phyloP scores from a whole-genome alignment of 2,888 invertebrate species.

The Spialia ferax region DNA sequence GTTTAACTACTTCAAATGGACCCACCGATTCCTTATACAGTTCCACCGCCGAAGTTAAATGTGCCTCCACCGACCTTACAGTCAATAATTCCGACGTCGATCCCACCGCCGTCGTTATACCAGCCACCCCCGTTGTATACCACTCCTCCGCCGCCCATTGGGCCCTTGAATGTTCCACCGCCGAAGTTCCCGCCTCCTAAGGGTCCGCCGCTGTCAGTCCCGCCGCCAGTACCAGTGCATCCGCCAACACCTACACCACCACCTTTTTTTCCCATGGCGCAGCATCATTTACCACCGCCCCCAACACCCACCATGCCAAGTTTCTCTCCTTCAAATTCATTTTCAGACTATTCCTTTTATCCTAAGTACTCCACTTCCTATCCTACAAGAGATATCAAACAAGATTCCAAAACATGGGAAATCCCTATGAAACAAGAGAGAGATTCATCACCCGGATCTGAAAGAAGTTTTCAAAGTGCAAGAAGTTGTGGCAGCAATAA shows the following conservation, averaged over 20 bases:
- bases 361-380: neutral
- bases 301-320: slow-evolving; percentile 46
- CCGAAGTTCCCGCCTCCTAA: slow-evolving; percentile 42
- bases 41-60: slow-evolving; percentile 65
- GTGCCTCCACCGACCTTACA: slow-evolving; percentile 47
- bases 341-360: slow-evolving; percentile 8
- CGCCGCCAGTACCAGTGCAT: slow-evolving; percentile 26
- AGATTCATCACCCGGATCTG: slow-evolving; percentile 19
- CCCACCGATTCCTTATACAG: slow-evolving; percentile 64
- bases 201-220: slow-evolving; percentile 37
- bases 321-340: slow-evolving; percentile 40
- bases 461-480: slow-evolving; percentile 21
- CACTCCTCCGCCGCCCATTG: slow-evolving; percentile 47
- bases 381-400: neutral
- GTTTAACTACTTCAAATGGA: slow-evolving; percentile 15
- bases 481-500: slow-evolving; percentile 8
- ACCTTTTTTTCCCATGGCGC: slow-evolving; percentile 20
- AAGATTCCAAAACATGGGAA: slow-evolving; percentile 24
- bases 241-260: slow-evolving; percentile 43
- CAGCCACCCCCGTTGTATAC: slow-evolving; percentile 53
- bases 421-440: slow-evolving; percentile 14
- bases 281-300: slow-evolving; percentile 42
- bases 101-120: slow-evolving; percentile 41
- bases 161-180: slow-evolving; percentile 47
- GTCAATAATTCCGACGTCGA: slow-evolving; percentile 35